Percentiles rank a stretch among this genome's conserved stretches.
phyloP scores from a whole-genome alignment of 2,113 vertebrate species.

The Pedetes capensis region DNA sequence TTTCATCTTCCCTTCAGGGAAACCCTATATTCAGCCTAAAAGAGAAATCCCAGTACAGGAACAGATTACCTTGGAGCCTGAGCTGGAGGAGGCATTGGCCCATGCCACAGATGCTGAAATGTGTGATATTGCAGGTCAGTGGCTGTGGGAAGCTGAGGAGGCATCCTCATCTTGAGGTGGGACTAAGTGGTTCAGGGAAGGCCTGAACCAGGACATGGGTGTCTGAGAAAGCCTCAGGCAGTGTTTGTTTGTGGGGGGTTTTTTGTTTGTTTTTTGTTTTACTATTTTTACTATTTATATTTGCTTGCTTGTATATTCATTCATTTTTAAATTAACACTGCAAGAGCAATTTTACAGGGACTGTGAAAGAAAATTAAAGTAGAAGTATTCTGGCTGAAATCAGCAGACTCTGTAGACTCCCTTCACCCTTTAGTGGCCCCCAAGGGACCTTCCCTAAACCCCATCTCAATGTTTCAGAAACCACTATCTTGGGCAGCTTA shows the following conservation, averaged over 20 bases:
- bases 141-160: neutral
- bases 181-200: neutral
- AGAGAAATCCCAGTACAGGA: constrained; percentile 88
- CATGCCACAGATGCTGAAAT: constrained; percentile 96
- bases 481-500: neutral
- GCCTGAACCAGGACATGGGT: neutral
- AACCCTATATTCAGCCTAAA: constrained; percentile 86
- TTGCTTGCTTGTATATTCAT: neutral
- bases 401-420: neutral
- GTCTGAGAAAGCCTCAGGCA: neutral
- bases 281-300: neutral
- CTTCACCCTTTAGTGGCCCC: neutral
- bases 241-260: neutral
- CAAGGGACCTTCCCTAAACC: neutral
- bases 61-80: constrained; percentile 93
- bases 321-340: neutral
- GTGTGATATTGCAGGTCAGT: constrained; percentile 95
- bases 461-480: neutral
- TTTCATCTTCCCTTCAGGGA: constrained; percentile 82
- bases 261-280: neutral
- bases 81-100: constrained; percentile 94
- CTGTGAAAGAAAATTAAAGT: neutral
- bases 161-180: neutral
- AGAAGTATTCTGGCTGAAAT: neutral
- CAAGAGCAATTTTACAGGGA: neutral